A percentile compares a stretch with the other conserved stretches of the same genome.
phyloP scores from a whole-genome alignment of 2,888 invertebrate species.

The Drosophila tripunctata region DNA sequence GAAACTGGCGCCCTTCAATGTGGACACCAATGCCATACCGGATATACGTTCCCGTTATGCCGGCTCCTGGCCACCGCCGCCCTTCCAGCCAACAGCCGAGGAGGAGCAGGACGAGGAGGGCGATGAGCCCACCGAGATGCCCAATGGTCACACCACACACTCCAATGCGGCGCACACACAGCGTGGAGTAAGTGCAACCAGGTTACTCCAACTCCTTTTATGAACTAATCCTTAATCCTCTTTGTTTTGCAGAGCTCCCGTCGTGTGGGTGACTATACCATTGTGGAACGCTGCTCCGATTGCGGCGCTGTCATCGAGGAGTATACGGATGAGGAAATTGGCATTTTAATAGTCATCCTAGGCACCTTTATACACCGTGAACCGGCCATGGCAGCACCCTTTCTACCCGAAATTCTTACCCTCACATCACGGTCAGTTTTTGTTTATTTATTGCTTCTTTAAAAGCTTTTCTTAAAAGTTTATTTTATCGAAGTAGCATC shows the following conservation, averaged over 20 bases:
- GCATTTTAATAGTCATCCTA: conserved; percentile 95
- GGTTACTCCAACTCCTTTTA: no score
- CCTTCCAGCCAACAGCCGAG: conserved; percentile 70
- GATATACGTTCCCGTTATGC: conserved; percentile 85
- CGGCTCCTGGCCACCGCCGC: conserved; percentile 86
- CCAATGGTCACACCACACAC: conserved; percentile 70
- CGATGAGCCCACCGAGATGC: conserved; percentile 59
- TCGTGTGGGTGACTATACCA: conserved; percentile 89
- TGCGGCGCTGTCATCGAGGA: conserved; percentile 95
- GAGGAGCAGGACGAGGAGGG: conserved; percentile 80
- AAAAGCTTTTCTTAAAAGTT: no score
- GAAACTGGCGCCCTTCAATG: conserved; percentile 86
- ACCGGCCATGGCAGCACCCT: conserved; percentile 96
- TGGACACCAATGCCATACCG: conserved; percentile 85
- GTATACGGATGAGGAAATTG: conserved; percentile 98
- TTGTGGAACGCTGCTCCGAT: conserved; percentile 90
- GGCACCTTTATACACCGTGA: conserved; percentile 98
- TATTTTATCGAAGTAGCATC: conserved; percentile 39
- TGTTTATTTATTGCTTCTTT: background rate
- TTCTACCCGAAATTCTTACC: conserved; percentile 95
- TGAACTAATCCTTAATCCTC: background rate
- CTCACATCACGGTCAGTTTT: conserved; percentile 91
- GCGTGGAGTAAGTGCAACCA: conserved; percentile 82
- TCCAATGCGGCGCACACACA: conserved; percentile 25
- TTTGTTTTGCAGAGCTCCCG: conserved; percentile 86